Base-by-base conservation (phyloP, 2,888 invertebrate genomes). In the Lithodes maja region DNA sequence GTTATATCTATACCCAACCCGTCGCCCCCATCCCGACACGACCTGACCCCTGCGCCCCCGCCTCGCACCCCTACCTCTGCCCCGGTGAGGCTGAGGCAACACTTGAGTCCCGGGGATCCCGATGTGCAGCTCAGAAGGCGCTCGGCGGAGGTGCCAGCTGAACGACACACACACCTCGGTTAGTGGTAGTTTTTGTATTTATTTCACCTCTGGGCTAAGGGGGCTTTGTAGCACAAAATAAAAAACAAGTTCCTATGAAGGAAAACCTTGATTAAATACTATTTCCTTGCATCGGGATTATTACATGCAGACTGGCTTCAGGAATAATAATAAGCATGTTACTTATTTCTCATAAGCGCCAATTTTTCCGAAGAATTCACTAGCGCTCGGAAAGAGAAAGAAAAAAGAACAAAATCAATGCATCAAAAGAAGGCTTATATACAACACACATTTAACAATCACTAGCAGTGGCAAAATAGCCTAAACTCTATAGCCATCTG, bases 61-160 rank as follows among this genome's bases (percentile, higher is more conserved):
- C 50, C 15, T 15, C 17, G 17, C 12, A 53, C 80, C 5, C 82
- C 74, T 12, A 15, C 68, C 9, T 52, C 33, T 12, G 49, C 61
- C n/a, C 68, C 75, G n/a, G 88, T 88, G 5, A 68, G 71, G n/a
- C 80, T 88, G 84, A 79, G 88, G 2, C 87, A 61, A 12, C 87
- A 87, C 55, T 79, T 88, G 9, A 85, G 84, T 53, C 88, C 88
- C 0, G 71, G 71, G 49, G 88, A 88, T 52, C 88, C 75, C 7
- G 61, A 81, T 53, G 81, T 54, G 7, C 83, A 84, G 5, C 3
- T 85, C 5, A 54, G 84, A 15, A 74, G 88, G 53, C 74, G 84
- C 1, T 88, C 88, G 3, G 88, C 88, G 1, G 88, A 88, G 52
- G 88, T 88, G 15, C 71, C 71, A 5, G 71, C 71, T 75, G 75